Percentiles rank a stretch among this genome's conserved stretches.
Evolutionary conservation across 2,888 invertebrate genomes (phyloP).

Genomic region (Plusia festucae): DNA sequence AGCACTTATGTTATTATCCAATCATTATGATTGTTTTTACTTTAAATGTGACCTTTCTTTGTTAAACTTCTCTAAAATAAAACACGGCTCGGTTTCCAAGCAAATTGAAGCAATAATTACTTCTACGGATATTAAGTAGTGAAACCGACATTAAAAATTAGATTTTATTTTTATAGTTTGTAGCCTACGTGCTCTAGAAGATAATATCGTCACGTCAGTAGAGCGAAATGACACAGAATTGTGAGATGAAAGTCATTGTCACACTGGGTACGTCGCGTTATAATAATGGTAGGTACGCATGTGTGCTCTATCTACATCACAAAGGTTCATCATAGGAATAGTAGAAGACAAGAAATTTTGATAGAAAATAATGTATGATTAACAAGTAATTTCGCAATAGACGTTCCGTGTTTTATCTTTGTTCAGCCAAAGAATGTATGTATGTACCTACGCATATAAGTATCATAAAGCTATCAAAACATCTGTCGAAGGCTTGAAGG

Average conservation of each 20-base stretch:
- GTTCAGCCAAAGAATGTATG: slow-evolving; percentile 7
- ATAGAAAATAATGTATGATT: slow-evolving; percentile 24
- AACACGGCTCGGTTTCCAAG: too few relatives aligned
- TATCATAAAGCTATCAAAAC: neutral
- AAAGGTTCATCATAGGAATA: slow-evolving; percentile 11
- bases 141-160: slow-evolving; percentile 33
- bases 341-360: neutral
- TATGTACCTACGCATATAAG: neutral
- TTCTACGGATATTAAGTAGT: neutral
- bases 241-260: slow-evolving; percentile 80
- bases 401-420: slow-evolving; percentile 40
- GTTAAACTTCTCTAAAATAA: neutral
- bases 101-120: too few relatives aligned
- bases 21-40: neutral
- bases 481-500: neutral
- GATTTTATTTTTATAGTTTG: slow-evolving; percentile 37
- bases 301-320: slow-evolving; percentile 46
- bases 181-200: slow-evolving; percentile 54
- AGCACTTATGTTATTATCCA: neutral
- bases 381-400: slow-evolving; percentile 11
- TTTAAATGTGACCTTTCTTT: neutral
- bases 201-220: slow-evolving; percentile 62
- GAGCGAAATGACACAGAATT: slow-evolving; percentile 66
- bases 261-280: slow-evolving; percentile 57
- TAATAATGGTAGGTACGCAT: slow-evolving; percentile 32